Evolutionary conservation across 2,888 invertebrate species (phyloP).

Genomic region (Drosophila testacea): DNA sequence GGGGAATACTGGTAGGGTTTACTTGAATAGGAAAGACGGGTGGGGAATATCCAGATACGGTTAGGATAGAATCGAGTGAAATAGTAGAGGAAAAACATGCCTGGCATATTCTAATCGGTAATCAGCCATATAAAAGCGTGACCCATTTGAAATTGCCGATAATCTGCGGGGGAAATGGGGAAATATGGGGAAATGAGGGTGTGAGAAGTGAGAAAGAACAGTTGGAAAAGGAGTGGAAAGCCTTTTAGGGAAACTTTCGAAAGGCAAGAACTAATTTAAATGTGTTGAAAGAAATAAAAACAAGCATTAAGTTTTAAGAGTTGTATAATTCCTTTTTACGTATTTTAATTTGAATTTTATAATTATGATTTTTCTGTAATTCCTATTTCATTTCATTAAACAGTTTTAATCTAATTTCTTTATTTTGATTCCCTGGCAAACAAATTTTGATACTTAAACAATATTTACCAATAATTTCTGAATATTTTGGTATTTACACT

Average conservation of each 20-base stretch:
- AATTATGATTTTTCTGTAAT: too few species aligned
- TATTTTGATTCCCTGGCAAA: background rate
- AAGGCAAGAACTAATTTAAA: background rate
- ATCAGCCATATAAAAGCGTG: conserved; percentile 41
- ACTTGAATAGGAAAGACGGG: too few species aligned
- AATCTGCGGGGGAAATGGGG: conserved; percentile 16
- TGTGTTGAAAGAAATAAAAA: background rate
- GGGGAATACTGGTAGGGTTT: conserved; percentile 21
- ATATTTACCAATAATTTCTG: too few species aligned
- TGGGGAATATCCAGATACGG: conserved; percentile 3
- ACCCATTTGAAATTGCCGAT: conserved; percentile 76
- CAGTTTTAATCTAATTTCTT: background rate
- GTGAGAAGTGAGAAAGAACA: conserved; percentile 1
- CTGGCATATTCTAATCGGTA: conserved; percentile 55
- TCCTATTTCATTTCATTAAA: background rate
- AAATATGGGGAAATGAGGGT: background rate
- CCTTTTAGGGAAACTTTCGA: background rate
- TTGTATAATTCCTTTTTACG: too few species aligned
- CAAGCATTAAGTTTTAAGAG: background rate
- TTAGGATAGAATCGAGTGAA: background rate
- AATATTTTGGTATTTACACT: too few species aligned
- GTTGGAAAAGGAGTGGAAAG: conserved; percentile 15
- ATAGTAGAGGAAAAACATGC: conserved; percentile 33
- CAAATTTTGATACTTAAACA: too few species aligned
- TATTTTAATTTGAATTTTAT: too few species aligned